phyloP scores from a whole-genome alignment of 1,140 invertebrate species.

The Sitophilus oryzae region DNA sequence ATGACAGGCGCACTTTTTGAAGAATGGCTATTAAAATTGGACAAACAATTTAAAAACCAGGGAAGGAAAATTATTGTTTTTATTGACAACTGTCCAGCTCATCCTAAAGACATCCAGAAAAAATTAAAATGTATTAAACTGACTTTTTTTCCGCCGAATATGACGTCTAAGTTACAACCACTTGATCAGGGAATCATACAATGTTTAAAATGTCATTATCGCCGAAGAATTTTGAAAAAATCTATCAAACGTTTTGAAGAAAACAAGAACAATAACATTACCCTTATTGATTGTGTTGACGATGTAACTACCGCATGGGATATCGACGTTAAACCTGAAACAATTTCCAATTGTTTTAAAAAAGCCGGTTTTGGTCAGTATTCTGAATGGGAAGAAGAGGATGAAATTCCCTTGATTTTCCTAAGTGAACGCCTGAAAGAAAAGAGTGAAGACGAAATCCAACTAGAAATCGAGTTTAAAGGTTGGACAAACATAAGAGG shows the following conservation, averaged over 20 bases:
- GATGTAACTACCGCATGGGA: constrained; percentile 19
- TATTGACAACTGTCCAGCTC: constrained; percentile 47
- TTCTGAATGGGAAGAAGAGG: constrained; percentile 22
- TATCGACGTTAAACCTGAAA: constrained; percentile 20
- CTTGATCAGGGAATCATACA: constrained; percentile 25
- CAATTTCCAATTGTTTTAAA: constrained; percentile 29
- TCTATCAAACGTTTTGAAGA: constrained; percentile 15
- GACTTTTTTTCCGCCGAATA: constrained; percentile 15
- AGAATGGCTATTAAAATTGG: constrained; percentile 38
- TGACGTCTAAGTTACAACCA: constrained; percentile 25
- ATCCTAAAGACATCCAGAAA: constrained; percentile 22
- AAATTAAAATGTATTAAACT: constrained; percentile 30
- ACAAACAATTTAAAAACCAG: constrained; percentile 35
- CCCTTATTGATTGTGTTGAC: constrained; percentile 19
- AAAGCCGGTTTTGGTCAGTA: constrained; percentile 19
- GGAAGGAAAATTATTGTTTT: constrained; percentile 47
- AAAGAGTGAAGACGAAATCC: too few relatives aligned
- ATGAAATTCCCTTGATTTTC: constrained; percentile 21
- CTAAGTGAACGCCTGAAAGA: too few relatives aligned
- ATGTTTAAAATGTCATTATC: constrained; percentile 25
- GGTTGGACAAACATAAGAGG: constrained; percentile 13
- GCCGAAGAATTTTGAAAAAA: constrained; percentile 27
- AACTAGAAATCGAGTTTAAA: constrained; percentile 17
- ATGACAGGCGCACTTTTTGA: constrained; percentile 41
- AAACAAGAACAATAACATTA: constrained; percentile 20